A percentile compares a stretch with the other conserved stretches of the same genome.
These are phyloP conservation scores for Eurytoma californica DNA, from an alignment of 2,888 invertebrate genomes.

Conservation along the genomic window DNA sequence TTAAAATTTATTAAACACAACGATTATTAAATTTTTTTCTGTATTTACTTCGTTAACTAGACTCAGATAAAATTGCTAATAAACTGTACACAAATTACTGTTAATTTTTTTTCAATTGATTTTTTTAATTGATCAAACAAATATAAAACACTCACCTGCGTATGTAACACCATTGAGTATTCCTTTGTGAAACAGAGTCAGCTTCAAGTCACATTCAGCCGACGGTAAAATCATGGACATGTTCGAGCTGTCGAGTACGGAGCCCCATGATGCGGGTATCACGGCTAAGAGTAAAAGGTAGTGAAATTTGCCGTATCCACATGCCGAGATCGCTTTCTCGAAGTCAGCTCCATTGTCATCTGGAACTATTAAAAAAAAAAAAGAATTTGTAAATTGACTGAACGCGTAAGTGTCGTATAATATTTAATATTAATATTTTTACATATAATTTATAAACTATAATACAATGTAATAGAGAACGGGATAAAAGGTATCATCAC, in stretches of 20 bases:
- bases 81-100: too few relatives aligned
- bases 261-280: constrained; percentile 81
- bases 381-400: too few relatives aligned
- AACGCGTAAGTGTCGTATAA: too few relatives aligned
- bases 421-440: too few relatives aligned
- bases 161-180: constrained; percentile 83
- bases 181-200: constrained; percentile 83
- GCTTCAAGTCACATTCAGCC: constrained; percentile 84
- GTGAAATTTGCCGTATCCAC: constrained; percentile 84
- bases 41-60: neutral
- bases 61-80: too few relatives aligned
- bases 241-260: constrained; percentile 84
- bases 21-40: neutral
- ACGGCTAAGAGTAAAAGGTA: constrained; percentile 78
- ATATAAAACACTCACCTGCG: constrained; percentile 76
- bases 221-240: constrained; percentile 81
- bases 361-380: neutral
- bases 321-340: constrained; percentile 82
- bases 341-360: constrained; percentile 77
- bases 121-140: neutral
- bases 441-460: too few relatives aligned
- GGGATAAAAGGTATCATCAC: too few relatives aligned
- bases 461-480: too few relatives aligned
- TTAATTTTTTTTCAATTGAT: too few relatives aligned
- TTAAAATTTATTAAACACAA: neutral